These are phyloP conservation scores for Botia kubotai DNA, from an alignment of 2,797 vertebrate genomes.

Conservation along the genomic window DNA sequence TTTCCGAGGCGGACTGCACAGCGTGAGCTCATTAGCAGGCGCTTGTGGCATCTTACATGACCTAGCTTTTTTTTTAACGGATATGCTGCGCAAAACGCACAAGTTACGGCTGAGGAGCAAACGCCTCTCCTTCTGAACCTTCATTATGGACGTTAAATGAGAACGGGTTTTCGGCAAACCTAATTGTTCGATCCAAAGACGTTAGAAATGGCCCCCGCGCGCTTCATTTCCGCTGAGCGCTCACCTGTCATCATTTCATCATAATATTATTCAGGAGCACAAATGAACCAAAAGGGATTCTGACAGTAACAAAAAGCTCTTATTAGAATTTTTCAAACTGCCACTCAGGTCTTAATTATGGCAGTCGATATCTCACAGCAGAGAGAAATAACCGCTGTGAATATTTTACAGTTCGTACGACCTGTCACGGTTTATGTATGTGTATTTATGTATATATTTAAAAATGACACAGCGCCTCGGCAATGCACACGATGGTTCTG, in stretches of 20 bases:
- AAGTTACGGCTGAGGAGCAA: not conserved
- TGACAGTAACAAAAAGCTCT: conserved; percentile 50
- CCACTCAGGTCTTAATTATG: conserved; percentile 51
- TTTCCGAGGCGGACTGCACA: not conserved
- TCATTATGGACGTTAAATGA: conserved; percentile 33
- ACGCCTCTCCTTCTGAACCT: conserved; percentile 29
- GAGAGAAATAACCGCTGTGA: conserved; percentile 31
- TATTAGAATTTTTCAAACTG: conserved; percentile 53
- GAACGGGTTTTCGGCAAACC: conserved; percentile 23
- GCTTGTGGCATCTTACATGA: conserved; percentile 26
- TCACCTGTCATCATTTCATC: conserved; percentile 50
- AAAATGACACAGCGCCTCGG: not conserved
- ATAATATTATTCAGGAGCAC: conserved; percentile 44
- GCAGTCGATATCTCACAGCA: conserved; percentile 14
- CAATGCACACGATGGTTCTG: not conserved
- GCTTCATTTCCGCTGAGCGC: conserved; percentile 10
- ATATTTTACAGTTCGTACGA: conserved; percentile 36
- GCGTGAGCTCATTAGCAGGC: conserved; percentile 25
- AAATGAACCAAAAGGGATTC: conserved; percentile 36
- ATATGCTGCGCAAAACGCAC: conserved; percentile 24
- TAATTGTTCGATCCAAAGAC: conserved; percentile 42
- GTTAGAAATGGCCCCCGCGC: conserved; percentile 30
- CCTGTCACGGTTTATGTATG: conserved; percentile 50
- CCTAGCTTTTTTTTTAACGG: conserved; percentile 34
- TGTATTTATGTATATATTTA: not conserved